Evolutionary conservation across 1,140 invertebrate species (phyloP), one percentile per base, ranked within the genome.

Genomic region (Parasteatoda tepidariorum): DNA sequence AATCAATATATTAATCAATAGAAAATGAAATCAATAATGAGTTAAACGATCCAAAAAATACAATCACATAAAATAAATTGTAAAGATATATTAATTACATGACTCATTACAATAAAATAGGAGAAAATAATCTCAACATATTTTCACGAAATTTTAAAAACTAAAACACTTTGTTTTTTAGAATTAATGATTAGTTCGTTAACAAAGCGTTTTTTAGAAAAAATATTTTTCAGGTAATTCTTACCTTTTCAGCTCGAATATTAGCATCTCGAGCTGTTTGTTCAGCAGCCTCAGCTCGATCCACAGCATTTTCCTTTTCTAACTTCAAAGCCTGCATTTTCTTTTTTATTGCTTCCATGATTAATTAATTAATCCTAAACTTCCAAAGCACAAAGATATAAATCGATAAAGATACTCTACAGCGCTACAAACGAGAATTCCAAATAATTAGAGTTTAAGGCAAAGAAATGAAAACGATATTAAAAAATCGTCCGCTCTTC

Each of bases 301-400:
- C 97, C 92, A 97, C 93, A 88, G 97, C 97, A 90, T 97, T 97
- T 90, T 99, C 97, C 93, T 98, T 99, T 92, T 98, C 97, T 92
- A 98, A 92, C 94, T 98, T 99, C 97, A 99, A 98, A 91, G 96
- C 96, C 92, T 98, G 96, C 97, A 99, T 99, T 93, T 99, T 99
- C 94, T 99, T 99, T 94, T 99, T 99, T 93, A 99, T 99, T 91
- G 97, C 96, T 93, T 99, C 97, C 97, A 99, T 99, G 83, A 79
- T 86, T 55, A 15, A 34, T 61, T 34, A 75, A 26, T 48, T 22
- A 70, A 4, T 13, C 22, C 22, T 13, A 18, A 31, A n/a, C 18
- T 11, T 31, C 18, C 11, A 7, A 31, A 73, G 33, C 28, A 2
- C n/a, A 73, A 73, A 26, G 13, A 24, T 26, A 57, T 31, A 33